Base-by-base conservation (phyloP, 1,140 invertebrate genomes). In the Mamestra configurata region DNA sequence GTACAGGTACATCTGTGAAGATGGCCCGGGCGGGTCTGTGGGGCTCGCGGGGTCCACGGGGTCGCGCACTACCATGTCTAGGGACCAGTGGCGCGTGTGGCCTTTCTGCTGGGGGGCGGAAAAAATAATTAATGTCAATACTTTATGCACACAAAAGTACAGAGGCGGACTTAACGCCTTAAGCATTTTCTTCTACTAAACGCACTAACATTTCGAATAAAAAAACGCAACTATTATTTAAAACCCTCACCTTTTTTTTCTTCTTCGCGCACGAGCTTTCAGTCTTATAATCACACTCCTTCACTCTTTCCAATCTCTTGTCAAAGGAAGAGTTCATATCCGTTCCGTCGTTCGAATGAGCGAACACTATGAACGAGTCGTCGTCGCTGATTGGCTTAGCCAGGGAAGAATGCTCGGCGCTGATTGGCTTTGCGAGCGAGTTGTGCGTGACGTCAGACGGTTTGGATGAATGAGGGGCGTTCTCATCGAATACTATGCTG, bases 1-100 rank as follows among this genome's bases (percentile, higher is more conserved):
- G 24, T 49, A 99, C 0, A 99, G 95, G 93, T 97, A 99, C 89
- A 97, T 96, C 93, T 96, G 31, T 3, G 1, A 15, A 0, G 22
- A 49, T 1, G 5, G 22, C 22, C n/a, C 15, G n/a, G 10, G 2
- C 27, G 51, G 20, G 11, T 3, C n/a, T 18, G 59, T 4, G 1
- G 46, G 11, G 35, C 3, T 15, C 8, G 6, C 49, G 49, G 49
- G 27, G 7, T 7, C 2, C 0, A 51, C 64, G 13, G 37, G 20
- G 11, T 59, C 73, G 5, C 84, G 86, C 8, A 92, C 89, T 37
- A 86, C 87, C 84, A 92, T 86, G 73, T 95, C 95, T 15, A 96
- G 81, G 1, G 95, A 96, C 91, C 94, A 94, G 83, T 95, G 94
- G 2, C 93, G 89, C 0, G 89, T 92, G 87, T 94, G 93, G 7